Evolutionary conservation across 2,113 vertebrate species (phyloP).

Genomic region (Heterotis niloticus): DNA sequence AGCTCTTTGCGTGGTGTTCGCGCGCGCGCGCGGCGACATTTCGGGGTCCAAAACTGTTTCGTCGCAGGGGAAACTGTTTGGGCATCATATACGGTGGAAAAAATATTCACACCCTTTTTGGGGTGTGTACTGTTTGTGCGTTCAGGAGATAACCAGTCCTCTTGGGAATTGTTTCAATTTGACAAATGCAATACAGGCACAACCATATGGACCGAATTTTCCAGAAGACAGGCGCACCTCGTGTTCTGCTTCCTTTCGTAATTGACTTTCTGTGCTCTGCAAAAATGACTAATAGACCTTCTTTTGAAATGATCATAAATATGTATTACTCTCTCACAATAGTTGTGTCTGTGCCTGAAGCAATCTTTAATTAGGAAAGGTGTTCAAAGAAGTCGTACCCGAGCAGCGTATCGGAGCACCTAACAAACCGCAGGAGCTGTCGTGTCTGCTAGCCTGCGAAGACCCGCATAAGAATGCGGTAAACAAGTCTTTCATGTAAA

Average conservation of each 20-base stretch:
- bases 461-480: not conserved
- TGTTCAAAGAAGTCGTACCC: not conserved
- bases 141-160: not conserved
- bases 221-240: conserved; percentile 1
- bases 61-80: not conserved
- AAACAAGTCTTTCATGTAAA: not conserved
- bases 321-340: conserved; percentile 16
- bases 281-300: conserved; percentile 1
- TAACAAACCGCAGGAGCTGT: not conserved
- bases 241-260: not conserved
- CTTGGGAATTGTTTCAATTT: not conserved
- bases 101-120: not conserved
- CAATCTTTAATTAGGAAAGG: not conserved
- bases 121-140: not conserved
- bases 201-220: conserved; percentile 6
- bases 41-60: not conserved
- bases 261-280: conserved; percentile 11
- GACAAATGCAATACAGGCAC: conserved; percentile 7
- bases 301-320: conserved; percentile 19
- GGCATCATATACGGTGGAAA: not conserved
- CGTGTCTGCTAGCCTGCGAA: not conserved
- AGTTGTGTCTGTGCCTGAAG: not conserved
- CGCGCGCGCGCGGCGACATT: no score
- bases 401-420: not conserved
- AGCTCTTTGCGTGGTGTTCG: no score